Conservation (phyloP, 2,888 invertebrate species). For the Blomia tropicalis region DNA sequence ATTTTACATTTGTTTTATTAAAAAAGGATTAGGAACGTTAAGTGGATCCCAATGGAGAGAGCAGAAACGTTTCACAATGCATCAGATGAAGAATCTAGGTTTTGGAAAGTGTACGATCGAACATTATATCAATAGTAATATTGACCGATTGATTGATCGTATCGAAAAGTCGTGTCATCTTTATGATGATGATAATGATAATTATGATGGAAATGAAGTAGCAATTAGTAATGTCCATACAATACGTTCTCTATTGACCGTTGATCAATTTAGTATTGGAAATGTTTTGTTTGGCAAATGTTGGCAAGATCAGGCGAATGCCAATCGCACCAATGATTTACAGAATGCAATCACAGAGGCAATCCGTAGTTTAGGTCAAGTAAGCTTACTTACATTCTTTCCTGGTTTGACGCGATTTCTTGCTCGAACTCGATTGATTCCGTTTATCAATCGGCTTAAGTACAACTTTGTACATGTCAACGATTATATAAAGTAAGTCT, state of each 20-base stretch:
- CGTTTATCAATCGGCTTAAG: background rate
- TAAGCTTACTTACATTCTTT: conserved; percentile 14
- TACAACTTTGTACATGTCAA: background rate
- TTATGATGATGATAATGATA: no score
- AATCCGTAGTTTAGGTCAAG: conserved; percentile 11
- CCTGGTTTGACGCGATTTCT: conserved; percentile 2
- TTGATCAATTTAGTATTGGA: conserved; percentile 7
- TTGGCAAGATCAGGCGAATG: no score
- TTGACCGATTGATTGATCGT: conserved; percentile 25
- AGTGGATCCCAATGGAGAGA: conserved; percentile 29
- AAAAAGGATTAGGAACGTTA: conserved; percentile 21
- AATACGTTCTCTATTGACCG: conserved; percentile 19
- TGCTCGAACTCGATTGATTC: background rate
- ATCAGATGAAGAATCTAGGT: conserved; percentile 29
- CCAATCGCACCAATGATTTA: conserved; percentile 26
- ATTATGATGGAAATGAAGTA: no score
- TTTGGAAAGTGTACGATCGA: conserved; percentile 30
- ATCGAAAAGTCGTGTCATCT: no score
- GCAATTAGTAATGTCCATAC: background rate
- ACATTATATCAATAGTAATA: conserved; percentile 29
- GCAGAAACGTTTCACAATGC: conserved; percentile 29
- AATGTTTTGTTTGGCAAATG: conserved; percentile 30
- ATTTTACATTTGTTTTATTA: conserved; percentile 13
- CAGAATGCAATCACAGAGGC: background rate
- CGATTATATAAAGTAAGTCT: background rate